A percentile compares a stretch with the other conserved stretches of the same genome.
Evolutionary conservation across 2,888 invertebrate genomes (phyloP).

Genomic region (Andrena chrysosceles): DNA sequence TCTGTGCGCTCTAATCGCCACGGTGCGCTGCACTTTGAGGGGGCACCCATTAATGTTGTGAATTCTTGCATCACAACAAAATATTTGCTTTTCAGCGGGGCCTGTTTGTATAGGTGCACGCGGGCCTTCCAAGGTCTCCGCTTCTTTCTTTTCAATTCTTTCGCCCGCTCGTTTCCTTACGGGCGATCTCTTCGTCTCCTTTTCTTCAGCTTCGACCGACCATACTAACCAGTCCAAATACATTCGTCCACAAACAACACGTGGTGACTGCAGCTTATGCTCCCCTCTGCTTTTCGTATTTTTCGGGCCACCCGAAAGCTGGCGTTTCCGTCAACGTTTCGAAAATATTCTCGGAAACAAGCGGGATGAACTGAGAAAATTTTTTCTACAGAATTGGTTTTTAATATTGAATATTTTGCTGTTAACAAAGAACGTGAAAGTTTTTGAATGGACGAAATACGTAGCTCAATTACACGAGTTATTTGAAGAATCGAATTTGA

Average conservation of each 20-base stretch:
- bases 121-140: slow-evolving; percentile 77
- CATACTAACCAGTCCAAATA: slow-evolving; percentile 81
- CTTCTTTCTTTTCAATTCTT: slow-evolving; percentile 76
- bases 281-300: slow-evolving; percentile 28
- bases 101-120: slow-evolving; percentile 83
- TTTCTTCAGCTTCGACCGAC: slow-evolving; percentile 61
- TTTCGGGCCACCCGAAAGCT: background rate
- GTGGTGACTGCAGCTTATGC: slow-evolving; percentile 71
- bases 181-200: slow-evolving; percentile 79
- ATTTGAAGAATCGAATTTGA: too few relatives aligned
- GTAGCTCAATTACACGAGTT: too few relatives aligned
- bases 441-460: too few relatives aligned
- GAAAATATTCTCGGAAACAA: background rate
- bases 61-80: slow-evolving; percentile 83
- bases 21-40: slow-evolving; percentile 25
- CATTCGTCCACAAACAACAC: slow-evolving; percentile 80
- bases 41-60: slow-evolving; percentile 74
- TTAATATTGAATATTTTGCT: too few relatives aligned
- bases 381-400: too few relatives aligned
- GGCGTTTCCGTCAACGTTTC: background rate
- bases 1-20: slow-evolving; percentile 53
- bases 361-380: background rate
- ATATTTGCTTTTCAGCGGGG: slow-evolving; percentile 80
- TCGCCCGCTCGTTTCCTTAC: slow-evolving; percentile 72
- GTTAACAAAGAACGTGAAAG: too few relatives aligned